These are phyloP conservation scores for Pantelozetes paolii DNA, from an alignment of 2,888 invertebrate species.

Conservation along the genomic window DNA sequence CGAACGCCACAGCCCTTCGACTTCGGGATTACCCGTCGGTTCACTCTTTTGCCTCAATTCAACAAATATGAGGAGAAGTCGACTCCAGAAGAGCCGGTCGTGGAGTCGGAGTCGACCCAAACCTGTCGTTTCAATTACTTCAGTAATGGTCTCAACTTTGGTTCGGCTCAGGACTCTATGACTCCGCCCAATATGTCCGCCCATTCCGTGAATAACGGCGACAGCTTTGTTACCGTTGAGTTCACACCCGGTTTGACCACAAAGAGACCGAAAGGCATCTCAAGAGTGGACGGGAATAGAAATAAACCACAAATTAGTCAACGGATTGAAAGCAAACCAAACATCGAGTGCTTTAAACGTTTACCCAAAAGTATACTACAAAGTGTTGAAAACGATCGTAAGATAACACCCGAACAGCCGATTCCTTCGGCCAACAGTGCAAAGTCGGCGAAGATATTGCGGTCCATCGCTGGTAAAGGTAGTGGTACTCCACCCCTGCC, in stretches of 20 bases:
- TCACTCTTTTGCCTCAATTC: slow-evolving; percentile 8
- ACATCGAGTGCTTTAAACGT: not conserved
- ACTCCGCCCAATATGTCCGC: slow-evolving; percentile 4
- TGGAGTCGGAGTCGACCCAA: not conserved
- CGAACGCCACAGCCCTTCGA: slow-evolving; percentile 23
- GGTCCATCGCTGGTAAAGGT: not conserved
- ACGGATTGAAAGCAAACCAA: no score
- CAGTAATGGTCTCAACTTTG: not conserved
- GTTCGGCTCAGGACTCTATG: not conserved
- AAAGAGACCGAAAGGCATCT: slow-evolving; percentile 42
- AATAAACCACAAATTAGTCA: no score
- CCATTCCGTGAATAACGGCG: no score
- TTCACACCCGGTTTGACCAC: slow-evolving; percentile 33
- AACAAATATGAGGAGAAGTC: not conserved
- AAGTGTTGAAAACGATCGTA: not conserved
- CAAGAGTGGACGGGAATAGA: not conserved
- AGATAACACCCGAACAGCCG: slow-evolving; percentile 24
- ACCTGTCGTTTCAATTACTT: not conserved
- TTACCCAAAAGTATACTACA: not conserved
- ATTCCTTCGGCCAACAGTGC: not conserved
- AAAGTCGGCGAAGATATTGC: not conserved
- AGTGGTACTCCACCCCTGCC: slow-evolving; percentile 2
- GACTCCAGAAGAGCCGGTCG: not conserved
- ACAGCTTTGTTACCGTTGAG: slow-evolving; percentile 25
- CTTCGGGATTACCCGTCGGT: slow-evolving; percentile 23